Conservation (phyloP, 2,797 vertebrate species). For the Sciurus carolinensis region DNA sequence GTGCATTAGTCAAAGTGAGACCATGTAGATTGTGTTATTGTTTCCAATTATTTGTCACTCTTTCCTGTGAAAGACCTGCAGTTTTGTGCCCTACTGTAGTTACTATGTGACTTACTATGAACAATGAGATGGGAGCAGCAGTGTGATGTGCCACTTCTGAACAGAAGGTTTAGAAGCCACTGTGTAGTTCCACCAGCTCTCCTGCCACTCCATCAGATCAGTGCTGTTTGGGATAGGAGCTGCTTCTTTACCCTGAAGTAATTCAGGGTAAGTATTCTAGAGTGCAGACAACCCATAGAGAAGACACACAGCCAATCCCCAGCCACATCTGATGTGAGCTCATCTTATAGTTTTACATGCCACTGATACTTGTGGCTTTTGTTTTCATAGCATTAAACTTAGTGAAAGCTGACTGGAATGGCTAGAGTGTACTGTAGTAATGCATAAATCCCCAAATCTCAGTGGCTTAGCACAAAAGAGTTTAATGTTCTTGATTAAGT, state of each 20-base stretch:
- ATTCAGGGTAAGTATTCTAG: too few species aligned
- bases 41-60: neutral
- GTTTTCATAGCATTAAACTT: constrained; percentile 8
- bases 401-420: neutral
- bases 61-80: neutral
- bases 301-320: neutral
- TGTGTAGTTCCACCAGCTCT: neutral
- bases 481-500: neutral
- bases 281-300: neutral
- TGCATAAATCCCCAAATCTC: neutral
- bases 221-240: neutral
- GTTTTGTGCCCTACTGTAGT: neutral
- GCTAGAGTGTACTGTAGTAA: neutral
- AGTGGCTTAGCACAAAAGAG: neutral
- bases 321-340: neutral
- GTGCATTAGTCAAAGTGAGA: neutral
- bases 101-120: neutral
- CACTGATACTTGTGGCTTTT: neutral
- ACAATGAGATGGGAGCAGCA: neutral
- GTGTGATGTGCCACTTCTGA: neutral
- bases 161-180: neutral
- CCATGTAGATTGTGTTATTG: neutral
- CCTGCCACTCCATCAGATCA: neutral
- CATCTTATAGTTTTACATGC: neutral
- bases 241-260: neutral